phyloP scores from a whole-genome alignment of 2,113 vertebrate genomes.

The Entomyzon cyanotis region DNA sequence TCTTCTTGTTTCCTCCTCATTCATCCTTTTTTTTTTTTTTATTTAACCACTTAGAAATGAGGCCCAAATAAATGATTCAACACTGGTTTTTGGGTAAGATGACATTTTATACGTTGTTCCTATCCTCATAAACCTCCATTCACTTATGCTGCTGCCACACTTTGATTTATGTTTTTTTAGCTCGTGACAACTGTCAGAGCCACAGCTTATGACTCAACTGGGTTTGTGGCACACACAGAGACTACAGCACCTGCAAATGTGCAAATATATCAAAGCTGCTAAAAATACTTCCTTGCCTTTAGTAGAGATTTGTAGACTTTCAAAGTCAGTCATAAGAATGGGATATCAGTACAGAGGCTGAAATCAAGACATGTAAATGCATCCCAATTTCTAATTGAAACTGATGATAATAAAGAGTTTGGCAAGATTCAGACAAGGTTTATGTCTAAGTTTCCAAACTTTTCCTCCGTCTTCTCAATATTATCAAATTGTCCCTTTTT shows the following conservation, averaged over 20 bases:
- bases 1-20: neutral
- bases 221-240: neutral
- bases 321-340: neutral
- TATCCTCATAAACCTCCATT: neutral
- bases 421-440: neutral
- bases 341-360: neutral
- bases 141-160: neutral
- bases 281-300: neutral
- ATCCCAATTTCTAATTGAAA: neutral
- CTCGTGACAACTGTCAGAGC: neutral
- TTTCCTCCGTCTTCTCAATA: neutral
- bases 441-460: neutral
- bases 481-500: fast-evolving
- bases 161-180: neutral
- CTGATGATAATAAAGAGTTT: neutral
- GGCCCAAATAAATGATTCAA: neutral
- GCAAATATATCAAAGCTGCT: neutral
- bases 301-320: neutral
- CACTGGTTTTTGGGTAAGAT: neutral
- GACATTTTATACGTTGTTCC: neutral
- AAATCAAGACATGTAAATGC: neutral
- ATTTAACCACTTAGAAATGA: neutral
- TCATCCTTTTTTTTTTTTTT: neutral
- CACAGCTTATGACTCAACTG: neutral
- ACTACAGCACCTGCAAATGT: neutral